phyloP scores from a whole-genome alignment of 2,888 invertebrate genomes.

The Noctua pronuba region DNA sequence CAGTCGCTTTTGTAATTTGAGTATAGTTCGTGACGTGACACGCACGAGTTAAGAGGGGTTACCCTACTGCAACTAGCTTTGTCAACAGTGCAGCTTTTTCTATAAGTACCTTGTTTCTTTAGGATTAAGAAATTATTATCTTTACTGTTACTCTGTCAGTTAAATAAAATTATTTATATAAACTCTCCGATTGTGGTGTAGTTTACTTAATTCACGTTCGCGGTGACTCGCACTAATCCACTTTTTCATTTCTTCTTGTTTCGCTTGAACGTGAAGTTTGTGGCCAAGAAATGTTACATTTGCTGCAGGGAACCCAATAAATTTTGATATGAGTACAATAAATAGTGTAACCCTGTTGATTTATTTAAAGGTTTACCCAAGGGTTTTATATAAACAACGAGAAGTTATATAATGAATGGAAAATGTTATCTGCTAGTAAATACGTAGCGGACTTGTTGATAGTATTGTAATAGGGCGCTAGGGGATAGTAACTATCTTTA shows the following conservation, averaged over 20 bases:
- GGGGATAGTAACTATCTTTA: neutral
- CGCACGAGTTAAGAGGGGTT: no score
- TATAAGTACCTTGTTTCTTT: no score
- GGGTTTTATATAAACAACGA: constrained; percentile 1
- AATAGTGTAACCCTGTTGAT: constrained; percentile 33
- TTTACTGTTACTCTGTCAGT: no score
- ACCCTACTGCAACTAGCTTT: no score
- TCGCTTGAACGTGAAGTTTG: neutral
- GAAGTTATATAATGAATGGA: neutral
- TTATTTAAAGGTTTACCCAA: constrained; percentile 19
- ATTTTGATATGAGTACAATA: constrained; percentile 39
- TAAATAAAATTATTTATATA: no score
- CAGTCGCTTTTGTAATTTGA: neutral
- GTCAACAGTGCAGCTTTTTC: no score
- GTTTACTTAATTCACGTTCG: neutral
- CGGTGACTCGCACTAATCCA: neutral
- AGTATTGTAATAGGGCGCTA: neutral
- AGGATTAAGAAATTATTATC: no score
- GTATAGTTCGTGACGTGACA: no score
- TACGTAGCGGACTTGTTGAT: neutral
- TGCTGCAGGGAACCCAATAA: constrained; percentile 17
- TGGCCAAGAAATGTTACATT: neutral
- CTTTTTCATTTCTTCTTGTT: neutral
- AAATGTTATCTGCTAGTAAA: constrained; percentile 2
- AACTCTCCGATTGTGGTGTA: no score